phyloP scores from a whole-genome alignment of 1,140 invertebrate species.

The Drosophila ananassae region DNA sequence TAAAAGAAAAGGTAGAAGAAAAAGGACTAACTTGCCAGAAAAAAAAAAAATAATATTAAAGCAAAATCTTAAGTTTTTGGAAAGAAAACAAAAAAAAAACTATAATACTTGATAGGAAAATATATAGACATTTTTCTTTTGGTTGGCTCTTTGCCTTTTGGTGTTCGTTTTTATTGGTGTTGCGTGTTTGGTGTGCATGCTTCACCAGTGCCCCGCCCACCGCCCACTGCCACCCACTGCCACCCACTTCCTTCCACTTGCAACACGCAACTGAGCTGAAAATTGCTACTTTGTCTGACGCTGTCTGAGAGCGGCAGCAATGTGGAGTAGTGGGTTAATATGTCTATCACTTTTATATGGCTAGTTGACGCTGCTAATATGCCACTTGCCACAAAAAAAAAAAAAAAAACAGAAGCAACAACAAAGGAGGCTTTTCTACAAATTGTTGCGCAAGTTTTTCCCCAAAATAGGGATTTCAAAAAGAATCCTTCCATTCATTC shows the following conservation, averaged over 20 bases:
- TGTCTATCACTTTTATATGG: slow-evolving; percentile 79
- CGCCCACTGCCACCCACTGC: slow-evolving; percentile 1
- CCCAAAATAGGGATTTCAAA: neutral
- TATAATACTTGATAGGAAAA: neutral
- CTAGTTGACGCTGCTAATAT: slow-evolving; percentile 66
- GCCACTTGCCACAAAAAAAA: slow-evolving; percentile 1
- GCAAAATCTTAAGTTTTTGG: neutral
- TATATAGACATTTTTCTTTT: slow-evolving; percentile 8
- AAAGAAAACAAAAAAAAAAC: neutral
- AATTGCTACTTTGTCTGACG: slow-evolving; percentile 75
- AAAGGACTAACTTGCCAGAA: neutral
- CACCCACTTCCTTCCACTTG: neutral
- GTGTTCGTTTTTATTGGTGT: slow-evolving; percentile 71
- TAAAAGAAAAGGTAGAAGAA: neutral
- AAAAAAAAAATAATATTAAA: neutral
- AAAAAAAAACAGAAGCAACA: neutral
- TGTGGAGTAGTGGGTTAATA: slow-evolving; percentile 78
- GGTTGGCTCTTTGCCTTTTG: neutral
- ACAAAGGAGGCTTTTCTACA: slow-evolving; percentile 2
- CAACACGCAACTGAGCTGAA: slow-evolving; percentile 75
- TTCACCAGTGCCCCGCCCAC: slow-evolving; percentile 49
- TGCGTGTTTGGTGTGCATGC: slow-evolving; percentile 77
- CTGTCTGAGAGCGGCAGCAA: slow-evolving; percentile 39
- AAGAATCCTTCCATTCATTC: too few species aligned
- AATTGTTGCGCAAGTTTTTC: slow-evolving; percentile 9